phyloP scores from a whole-genome alignment of 2,113 vertebrate species.

The Chlorodrepanis virens region DNA sequence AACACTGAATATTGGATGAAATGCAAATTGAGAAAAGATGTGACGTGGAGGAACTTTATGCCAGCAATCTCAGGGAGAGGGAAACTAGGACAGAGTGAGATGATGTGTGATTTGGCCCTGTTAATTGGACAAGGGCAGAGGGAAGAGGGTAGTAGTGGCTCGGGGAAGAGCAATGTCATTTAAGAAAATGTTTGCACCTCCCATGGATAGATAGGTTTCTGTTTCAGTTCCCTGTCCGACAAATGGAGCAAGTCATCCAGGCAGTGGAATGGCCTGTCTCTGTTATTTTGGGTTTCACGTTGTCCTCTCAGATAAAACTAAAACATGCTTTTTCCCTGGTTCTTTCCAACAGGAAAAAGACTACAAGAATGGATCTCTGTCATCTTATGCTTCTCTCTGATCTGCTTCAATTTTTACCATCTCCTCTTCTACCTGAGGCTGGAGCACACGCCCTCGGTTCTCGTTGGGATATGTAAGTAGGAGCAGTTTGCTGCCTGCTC shows the following conservation, averaged over 20 bases:
- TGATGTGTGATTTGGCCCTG: background rate
- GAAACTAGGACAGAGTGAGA: background rate
- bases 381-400: constrained; percentile 90
- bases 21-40: background rate
- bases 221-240: background rate
- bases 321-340: background rate
- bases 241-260: background rate
- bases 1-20: background rate
- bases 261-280: background rate
- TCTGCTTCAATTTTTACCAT: constrained; percentile 88
- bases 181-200: background rate
- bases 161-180: background rate
- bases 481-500: background rate
- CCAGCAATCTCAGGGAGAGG: background rate
- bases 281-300: background rate
- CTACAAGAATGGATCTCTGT: constrained; percentile 95
- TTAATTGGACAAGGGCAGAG: background rate
- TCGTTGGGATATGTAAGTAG: constrained; percentile 85
- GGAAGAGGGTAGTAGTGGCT: background rate
- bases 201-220: background rate
- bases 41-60: background rate
- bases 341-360: constrained; percentile 82
- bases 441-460: constrained; percentile 83
- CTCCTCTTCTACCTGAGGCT: constrained; percentile 87
- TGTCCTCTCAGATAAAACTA: background rate